Evolutionary conservation across 64 coral and sea anemone genomes (phyloP).

Genomic region (Pachyseris speciosa): DNA sequence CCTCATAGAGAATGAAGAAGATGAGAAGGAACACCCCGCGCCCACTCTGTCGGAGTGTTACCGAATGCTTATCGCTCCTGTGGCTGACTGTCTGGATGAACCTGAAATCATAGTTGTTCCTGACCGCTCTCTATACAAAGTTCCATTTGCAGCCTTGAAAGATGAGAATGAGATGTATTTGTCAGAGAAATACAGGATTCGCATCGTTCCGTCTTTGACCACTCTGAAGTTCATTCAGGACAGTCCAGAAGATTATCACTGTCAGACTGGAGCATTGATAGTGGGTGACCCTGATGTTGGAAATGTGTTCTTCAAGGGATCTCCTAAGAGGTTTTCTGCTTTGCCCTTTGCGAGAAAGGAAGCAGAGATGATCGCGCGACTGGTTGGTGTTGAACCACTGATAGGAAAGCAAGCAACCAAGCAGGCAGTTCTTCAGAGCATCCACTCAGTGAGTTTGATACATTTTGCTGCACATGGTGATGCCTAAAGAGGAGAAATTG

Average conservation of each 20-base stretch:
- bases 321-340: not conserved
- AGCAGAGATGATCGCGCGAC: not conserved
- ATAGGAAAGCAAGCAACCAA: conserved; percentile 12
- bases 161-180: conserved; percentile 32
- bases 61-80: no score
- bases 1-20: no score
- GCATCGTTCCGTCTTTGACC: conserved; percentile 7
- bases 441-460: not conserved
- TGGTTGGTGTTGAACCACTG: not conserved
- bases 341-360: not conserved
- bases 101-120: conserved; percentile 28
- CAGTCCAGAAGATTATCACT: not conserved
- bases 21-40: no score
- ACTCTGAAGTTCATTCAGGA: not conserved
- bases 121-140: conserved; percentile 11
- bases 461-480: conserved; percentile 24
- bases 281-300: not conserved
- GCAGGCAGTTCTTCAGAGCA: not conserved
- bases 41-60: no score
- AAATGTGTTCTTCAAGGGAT: not conserved
- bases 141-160: conserved; percentile 44
- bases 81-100: not conserved
- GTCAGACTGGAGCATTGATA: not conserved
- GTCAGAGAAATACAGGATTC: conserved; percentile 6
- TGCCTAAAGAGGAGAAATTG: not conserved